Percentiles rank a stretch among this genome's conserved stretches.
phyloP scores from a whole-genome alignment of 2,113 vertebrate genomes.

The Etheostoma spectabile region DNA sequence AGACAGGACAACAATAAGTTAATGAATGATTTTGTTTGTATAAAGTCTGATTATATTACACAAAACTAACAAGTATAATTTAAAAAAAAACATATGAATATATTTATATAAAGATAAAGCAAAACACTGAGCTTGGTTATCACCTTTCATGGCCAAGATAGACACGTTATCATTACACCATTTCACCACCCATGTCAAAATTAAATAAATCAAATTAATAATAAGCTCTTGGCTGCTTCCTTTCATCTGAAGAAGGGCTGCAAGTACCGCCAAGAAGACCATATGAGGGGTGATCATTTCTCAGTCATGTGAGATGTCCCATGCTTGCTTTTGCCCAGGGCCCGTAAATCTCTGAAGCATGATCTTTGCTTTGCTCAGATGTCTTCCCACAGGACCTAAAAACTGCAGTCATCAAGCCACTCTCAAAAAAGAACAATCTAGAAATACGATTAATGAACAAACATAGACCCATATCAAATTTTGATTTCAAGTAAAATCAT shows the following conservation, averaged over 20 bases:
- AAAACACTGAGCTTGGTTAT: background rate
- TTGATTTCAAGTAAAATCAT: too few relatives aligned
- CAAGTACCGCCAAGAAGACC: background rate
- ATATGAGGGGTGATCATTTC: slow-evolving; percentile 16
- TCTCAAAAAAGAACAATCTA: too few relatives aligned
- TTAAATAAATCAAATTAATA: background rate
- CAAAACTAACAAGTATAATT: background rate
- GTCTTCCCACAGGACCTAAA: too few relatives aligned
- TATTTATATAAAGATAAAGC: background rate
- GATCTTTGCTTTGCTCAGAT: slow-evolving; percentile 2
- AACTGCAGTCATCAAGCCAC: too few relatives aligned
- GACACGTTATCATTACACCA: background rate
- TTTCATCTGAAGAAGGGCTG: background rate
- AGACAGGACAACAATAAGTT: background rate
- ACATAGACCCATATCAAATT: too few relatives aligned
- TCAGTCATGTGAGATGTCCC: slow-evolving; percentile 34
- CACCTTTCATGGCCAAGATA: background rate
- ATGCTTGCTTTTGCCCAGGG: slow-evolving; percentile 20
- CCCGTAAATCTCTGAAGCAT: background rate
- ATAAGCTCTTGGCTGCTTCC: background rate
- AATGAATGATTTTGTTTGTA: background rate
- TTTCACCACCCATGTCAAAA: background rate
- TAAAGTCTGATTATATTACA: background rate
- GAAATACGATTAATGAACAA: too few relatives aligned
- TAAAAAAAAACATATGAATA: too few relatives aligned